phyloP scores from a whole-genome alignment of 2,113 vertebrate species.

The Coregonus clupeaformis region DNA sequence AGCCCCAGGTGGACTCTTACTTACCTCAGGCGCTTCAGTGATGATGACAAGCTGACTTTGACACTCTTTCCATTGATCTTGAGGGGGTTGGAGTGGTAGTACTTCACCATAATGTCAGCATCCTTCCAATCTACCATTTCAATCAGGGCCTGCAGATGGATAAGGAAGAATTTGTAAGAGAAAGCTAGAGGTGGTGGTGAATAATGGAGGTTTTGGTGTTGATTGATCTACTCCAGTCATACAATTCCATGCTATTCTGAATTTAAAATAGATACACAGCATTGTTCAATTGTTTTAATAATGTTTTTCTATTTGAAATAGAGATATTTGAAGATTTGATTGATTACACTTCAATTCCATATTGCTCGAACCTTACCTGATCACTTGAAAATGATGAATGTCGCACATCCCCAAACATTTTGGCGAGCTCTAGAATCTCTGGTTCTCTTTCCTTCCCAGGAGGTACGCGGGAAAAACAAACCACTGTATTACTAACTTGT shows the following conservation, averaged over 20 bases:
- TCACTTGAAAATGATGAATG: conserved; percentile 33
- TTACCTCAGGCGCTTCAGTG: conserved; percentile 32
- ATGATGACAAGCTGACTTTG: conserved; percentile 22
- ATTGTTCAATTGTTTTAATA: conserved; percentile 13
- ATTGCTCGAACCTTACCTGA: conserved; percentile 26
- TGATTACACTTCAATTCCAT: not conserved
- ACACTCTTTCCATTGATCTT: conserved; percentile 46
- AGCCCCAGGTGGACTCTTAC: not conserved
- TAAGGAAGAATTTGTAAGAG: not conserved
- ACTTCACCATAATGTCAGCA: conserved; percentile 56
- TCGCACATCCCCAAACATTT: conserved; percentile 44
- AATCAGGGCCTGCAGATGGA: conserved; percentile 32
- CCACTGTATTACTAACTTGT: conserved; percentile 15
- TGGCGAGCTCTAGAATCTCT: conserved; percentile 38
- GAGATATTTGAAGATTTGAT: not conserved
- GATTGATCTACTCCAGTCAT: conserved; percentile 2
- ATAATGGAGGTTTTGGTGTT: not conserved
- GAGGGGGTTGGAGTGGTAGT: conserved; percentile 48
- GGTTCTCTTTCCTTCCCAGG: conserved; percentile 21
- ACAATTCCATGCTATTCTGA: not conserved
- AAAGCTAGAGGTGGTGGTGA: not conserved
- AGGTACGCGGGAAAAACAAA: conserved; percentile 45
- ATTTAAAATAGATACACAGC: conserved; percentile 1
- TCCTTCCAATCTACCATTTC: conserved; percentile 53
- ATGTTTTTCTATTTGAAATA: not conserved